Base-by-base conservation (phyloP, 1,140 invertebrate genomes). In the Parapsyche elsis region DNA sequence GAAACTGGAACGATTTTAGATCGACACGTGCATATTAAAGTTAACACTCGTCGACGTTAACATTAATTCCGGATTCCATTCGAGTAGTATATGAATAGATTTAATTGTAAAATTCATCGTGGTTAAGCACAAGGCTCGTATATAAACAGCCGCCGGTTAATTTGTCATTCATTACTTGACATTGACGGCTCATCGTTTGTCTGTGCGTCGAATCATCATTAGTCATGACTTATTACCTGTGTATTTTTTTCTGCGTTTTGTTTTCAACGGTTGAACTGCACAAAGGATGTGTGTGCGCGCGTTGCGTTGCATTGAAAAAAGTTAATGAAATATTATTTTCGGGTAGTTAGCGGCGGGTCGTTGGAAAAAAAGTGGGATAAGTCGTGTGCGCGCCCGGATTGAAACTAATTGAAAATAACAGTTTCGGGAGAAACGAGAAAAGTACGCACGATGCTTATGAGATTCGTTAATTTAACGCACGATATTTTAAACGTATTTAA, bases 171-270 rank as follows among this genome's bases (percentile, higher is more conserved):
- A 77, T 77, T 77, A 64, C 75, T 77, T 38, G 75, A 75, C 73
- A 75, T 75, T 75, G 73, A 77, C 75, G 9, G 75, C 44, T 30
- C 57, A 77, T 77, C 75, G 46, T 77, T 67, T 77, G 75, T 77
- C 75, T 24, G 75, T 49, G 45, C 24, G 73, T 71, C 74, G 78
- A 77, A 73, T 82, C 81, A 73, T 82, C 81, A 82, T 82, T 82
- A 82, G 81, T 82, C 75, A 82, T 80, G 81, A 82, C 79, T 80
- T 77, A 80, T 82, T 80, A 71, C 78, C 53, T 71, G 21, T 14
- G 24, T 26, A 12, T 67, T 67, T 67, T 67, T 61, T 67, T 12
- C 16, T 61, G 30, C 49, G 16, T 53, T 53, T 53, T 53, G 16
- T 78, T 67, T 77, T 61, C 23, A 45, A 38, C 74, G 26, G 30